Base-by-base conservation (phyloP, 2,113 vertebrate species). In the Salminus brasiliensis region DNA sequence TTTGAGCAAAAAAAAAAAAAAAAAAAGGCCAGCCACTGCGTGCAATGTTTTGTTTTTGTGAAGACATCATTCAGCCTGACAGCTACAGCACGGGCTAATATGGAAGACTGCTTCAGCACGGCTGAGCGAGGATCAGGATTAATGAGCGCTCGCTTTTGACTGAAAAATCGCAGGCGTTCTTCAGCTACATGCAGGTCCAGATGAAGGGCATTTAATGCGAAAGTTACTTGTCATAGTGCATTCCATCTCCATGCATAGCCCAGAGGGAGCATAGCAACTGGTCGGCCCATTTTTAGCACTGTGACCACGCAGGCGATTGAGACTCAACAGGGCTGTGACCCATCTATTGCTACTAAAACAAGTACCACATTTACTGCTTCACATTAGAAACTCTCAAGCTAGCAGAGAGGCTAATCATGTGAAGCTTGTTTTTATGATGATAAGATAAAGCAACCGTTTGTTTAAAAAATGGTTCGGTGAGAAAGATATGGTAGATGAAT, bases 1-100 rank as follows among this genome's bases (percentile, higher is more conserved):
- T 55, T 55, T 65, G 39, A 62, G 49, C 36, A n/a, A 41, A 71
- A 53, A n/a, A n/a, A n/a, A n/a, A n/a, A n/a, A n/a, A n/a, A n/a
- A n/a, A n/a, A n/a, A n/a, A n/a, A n/a, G n/a, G 3, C 43, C 62
- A 30, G 59, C 23, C 13, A 5, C 32, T 23, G 30, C n/a, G 8
- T 72, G 60, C 18, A 3, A 32, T 66, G 73, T 69, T 49, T 62
- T 5, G 39, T 79, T 45, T 41, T 65, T 32, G 47, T 80, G 60
- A 73, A 80, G 62, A 73, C 27, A 73, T 63, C 47, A 30, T 77
- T 68, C 39, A 57, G 25, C 25, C 15, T 41, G 47, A 67, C 62
- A 67, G 74, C 30, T 52, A 52, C 63, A 49, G 47, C 47, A 29
- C 25, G 16, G 49, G 32, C 45, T 76, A 67, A 68, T 41, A 30